phyloP scores from a whole-genome alignment of 1,140 invertebrate species.

The Marisa cornuarietis region DNA sequence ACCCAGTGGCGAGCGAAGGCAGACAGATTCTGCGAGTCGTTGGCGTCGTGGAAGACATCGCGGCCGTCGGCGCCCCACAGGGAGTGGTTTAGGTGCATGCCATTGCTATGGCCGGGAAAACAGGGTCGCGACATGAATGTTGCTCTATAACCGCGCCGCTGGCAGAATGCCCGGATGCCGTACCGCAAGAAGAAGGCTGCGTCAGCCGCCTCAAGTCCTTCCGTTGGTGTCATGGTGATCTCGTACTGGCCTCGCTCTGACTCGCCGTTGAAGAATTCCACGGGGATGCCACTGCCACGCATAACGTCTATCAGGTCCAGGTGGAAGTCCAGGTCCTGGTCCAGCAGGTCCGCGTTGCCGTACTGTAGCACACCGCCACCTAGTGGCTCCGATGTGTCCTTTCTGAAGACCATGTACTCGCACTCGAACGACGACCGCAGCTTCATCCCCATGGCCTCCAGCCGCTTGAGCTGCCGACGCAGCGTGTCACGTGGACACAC shows the following conservation, averaged over 20 bases:
- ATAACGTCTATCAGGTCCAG: slow-evolving; percentile 20
- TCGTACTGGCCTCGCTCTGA: slow-evolving; percentile 29
- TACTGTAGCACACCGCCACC: slow-evolving; percentile 19
- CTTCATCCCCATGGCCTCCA: slow-evolving; percentile 18
- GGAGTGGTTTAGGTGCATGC: slow-evolving; percentile 39
- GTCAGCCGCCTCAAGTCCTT: slow-evolving; percentile 17
- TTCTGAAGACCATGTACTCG: slow-evolving; percentile 26
- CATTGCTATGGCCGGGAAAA: slow-evolving; percentile 21
- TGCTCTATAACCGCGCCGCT: slow-evolving; percentile 5
- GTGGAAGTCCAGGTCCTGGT: slow-evolving; percentile 13
- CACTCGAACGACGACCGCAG: slow-evolving; percentile 26
- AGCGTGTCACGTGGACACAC: slow-evolving; percentile 17
- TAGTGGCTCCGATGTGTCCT: neutral
- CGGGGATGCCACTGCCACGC: slow-evolving; percentile 11
- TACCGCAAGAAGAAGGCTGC: slow-evolving; percentile 12
- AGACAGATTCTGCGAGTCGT: slow-evolving; percentile 26
- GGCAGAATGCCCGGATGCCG: slow-evolving; percentile 2
- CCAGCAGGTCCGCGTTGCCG: slow-evolving; percentile 20
- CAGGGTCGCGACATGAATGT: slow-evolving; percentile 41
- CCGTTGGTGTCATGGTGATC: slow-evolving; percentile 21
- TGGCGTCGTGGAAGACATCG: slow-evolving; percentile 34
- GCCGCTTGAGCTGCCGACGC: neutral
- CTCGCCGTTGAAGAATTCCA: slow-evolving; percentile 29
- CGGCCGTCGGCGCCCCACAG: slow-evolving; percentile 27
- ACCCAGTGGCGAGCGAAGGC: slow-evolving; percentile 34